Evolutionary conservation across 1,140 invertebrate genomes (phyloP).

Genomic region (Bactericera cockerelli): DNA sequence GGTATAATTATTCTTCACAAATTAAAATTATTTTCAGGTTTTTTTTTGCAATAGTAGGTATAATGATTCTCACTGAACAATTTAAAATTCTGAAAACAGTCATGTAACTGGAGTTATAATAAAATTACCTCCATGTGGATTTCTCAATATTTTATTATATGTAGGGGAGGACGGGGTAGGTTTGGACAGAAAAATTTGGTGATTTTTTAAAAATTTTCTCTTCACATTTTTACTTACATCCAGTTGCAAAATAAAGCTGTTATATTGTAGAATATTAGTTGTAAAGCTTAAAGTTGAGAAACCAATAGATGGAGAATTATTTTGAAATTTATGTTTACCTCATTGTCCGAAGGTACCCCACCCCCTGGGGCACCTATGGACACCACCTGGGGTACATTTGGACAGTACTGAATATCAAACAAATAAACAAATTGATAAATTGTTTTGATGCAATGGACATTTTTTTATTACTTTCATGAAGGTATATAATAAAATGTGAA

Average conservation of each 20-base stretch:
- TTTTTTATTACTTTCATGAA: too few species aligned
- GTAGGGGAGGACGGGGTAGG: background rate
- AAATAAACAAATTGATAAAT: background rate
- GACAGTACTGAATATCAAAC: background rate
- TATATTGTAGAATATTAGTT: background rate
- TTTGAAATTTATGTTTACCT: background rate
- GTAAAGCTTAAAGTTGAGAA: background rate
- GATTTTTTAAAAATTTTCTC: background rate
- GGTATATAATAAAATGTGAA: background rate
- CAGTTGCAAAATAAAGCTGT: background rate
- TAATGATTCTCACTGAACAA: too few species aligned
- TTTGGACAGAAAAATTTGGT: background rate
- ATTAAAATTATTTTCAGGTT: too few species aligned
- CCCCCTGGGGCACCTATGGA: background rate
- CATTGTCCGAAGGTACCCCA: background rate
- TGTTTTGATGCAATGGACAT: background rate
- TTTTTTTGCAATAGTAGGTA: too few species aligned
- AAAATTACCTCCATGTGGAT: too few species aligned
- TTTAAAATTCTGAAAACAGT: too few species aligned
- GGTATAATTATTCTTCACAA: too few species aligned
- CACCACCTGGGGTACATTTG: too few species aligned
- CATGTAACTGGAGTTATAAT: too few species aligned
- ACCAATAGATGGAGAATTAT: background rate
- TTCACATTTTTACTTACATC: background rate
- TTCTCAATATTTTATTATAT: too few species aligned